Base-by-base conservation (phyloP, 2,888 invertebrate genomes). In the Sinhomidia bicolor region DNA sequence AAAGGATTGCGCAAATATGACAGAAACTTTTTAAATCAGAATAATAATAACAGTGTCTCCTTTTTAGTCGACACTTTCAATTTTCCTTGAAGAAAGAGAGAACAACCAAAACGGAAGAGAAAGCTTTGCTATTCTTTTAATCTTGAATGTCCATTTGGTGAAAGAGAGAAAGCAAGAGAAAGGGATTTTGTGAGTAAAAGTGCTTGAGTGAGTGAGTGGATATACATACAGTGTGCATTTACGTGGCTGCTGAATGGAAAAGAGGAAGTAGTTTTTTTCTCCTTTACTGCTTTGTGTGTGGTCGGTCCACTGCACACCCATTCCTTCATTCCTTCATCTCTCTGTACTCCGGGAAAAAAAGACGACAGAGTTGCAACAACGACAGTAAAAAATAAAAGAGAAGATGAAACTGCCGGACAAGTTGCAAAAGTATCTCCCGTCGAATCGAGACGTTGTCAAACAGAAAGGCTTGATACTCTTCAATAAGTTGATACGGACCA, bases 401-500 rank as follows among this genome's bases (percentile, higher is more conserved):
- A 71, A 71, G 44, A 90, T 89, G 89, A 88, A 89, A 80, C 86
- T 90, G 44, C 83, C 82, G 88, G 90, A 88, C 20, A 92, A 90
- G 71, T 65, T 92, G 51, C 84, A 86, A 41, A 89, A 91, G 76
- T 91, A 90, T 82, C 87, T 92, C 20, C 91, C 92, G n/a, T 90
- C 91, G 76, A 92, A 92, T 93, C 95, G 95, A 93, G 95, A 94
- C 88, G 94, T 94, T 23, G 93, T 95, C 68, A 94, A 95, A 60
- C 94, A 95, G 74, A 95, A 96, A 93, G 96, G 96, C 78, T 95
- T 97, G 93, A 96, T 96, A 92, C 94, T 97, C 90, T 96, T 97
- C 94, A 96, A 96, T 85, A 97, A 97, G 94, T 95, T 97, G 91
- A 97, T 97, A 93, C 95, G 97, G 89, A 97, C 97, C 90, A 97